Conservation (phyloP, 2,113 vertebrate genomes). For the Tympanuchus pallidicinctus region DNA sequence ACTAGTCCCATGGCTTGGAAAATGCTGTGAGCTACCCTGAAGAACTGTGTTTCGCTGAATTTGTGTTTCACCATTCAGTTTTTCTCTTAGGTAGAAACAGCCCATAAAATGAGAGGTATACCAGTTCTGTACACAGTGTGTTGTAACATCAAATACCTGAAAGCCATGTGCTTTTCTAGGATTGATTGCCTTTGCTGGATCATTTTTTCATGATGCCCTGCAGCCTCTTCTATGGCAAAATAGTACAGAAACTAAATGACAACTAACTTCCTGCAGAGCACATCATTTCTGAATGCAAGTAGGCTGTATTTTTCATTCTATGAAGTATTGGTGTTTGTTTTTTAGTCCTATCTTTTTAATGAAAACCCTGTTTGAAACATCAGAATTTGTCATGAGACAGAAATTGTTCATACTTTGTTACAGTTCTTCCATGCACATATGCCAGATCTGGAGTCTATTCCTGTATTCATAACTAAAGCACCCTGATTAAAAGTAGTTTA, state of each 20-base stretch:
- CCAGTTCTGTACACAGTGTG: not conserved
- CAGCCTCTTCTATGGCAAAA: not conserved
- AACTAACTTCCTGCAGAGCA: not conserved
- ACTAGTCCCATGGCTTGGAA: not conserved
- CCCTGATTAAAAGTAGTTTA: not conserved
- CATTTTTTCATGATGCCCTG: not conserved
- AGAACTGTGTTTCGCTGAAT: not conserved
- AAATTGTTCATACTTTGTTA: not conserved
- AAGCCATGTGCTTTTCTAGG: not conserved
- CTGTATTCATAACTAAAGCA: not conserved
- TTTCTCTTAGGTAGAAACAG: not conserved
- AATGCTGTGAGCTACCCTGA: not conserved
- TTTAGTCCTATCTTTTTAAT: not conserved
- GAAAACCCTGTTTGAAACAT: not conserved
- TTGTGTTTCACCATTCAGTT: not conserved
- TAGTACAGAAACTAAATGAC: not conserved
- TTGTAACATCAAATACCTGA: not conserved
- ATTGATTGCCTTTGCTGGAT: not conserved
- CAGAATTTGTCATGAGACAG: not conserved
- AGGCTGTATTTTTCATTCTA: not conserved
- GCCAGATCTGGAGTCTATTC: not conserved
- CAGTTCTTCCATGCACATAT: not conserved
- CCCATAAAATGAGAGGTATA: not conserved
- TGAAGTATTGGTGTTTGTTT: not conserved
- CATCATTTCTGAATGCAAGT: not conserved